Conservation (phyloP, 2,888 invertebrate genomes). For the Nymphalis c-album region DNA sequence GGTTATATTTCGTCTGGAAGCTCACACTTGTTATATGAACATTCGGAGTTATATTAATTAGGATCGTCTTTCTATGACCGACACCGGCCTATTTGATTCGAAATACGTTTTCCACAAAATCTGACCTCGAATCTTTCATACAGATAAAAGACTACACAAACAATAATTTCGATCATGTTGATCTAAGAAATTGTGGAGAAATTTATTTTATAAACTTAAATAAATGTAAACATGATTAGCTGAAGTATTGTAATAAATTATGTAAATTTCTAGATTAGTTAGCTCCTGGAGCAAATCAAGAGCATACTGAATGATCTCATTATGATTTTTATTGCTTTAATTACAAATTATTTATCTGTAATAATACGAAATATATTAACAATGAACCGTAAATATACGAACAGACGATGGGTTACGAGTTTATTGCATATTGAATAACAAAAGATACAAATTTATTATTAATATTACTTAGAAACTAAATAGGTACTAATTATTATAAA, state of each 20-base stretch:
- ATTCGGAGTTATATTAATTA: too few relatives aligned
- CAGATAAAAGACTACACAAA: not conserved
- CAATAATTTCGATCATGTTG: not conserved
- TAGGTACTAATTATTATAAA: too few relatives aligned
- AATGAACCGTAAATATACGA: not conserved
- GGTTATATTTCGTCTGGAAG: not conserved
- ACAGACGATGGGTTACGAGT: not conserved
- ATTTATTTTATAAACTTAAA: slow-evolving; percentile 12
- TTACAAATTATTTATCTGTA: slow-evolving; percentile 6
- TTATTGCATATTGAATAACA: not conserved
- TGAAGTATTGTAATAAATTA: slow-evolving; percentile 21
- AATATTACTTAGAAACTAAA: too few relatives aligned
- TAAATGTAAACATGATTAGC: slow-evolving; percentile 10
- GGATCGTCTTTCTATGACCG: too few relatives aligned
- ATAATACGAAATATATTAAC: not conserved
- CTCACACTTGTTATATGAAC: not conserved
- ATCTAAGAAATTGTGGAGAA: slow-evolving; percentile 6
- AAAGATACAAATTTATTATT: too few relatives aligned
- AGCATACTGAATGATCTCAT: slow-evolving; percentile 68
- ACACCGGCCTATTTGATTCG: not conserved
- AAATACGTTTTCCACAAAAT: not conserved
- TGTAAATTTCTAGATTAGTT: slow-evolving; percentile 42
- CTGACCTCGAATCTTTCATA: not conserved
- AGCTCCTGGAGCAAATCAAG: slow-evolving; percentile 60
- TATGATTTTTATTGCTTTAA: slow-evolving; percentile 25